Conservation (phyloP, 2,113 vertebrate genomes). For the Stictonetta naevosa region DNA sequence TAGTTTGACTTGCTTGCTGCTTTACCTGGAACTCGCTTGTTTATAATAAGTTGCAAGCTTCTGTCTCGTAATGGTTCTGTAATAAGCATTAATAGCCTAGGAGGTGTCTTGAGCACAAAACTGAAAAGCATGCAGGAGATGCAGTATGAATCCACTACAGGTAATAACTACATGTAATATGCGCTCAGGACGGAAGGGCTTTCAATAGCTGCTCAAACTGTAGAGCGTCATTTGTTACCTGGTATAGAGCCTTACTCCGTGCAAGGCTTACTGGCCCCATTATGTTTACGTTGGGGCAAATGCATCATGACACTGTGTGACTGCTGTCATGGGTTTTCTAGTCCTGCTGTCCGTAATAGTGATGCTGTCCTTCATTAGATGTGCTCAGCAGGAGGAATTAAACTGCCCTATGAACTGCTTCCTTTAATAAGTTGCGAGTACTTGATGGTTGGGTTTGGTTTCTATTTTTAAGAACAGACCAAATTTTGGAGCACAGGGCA, state of each 20-base stretch:
- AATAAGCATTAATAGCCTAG: not conserved
- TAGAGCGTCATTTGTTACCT: rapidly evolving
- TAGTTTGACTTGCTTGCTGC: not conserved
- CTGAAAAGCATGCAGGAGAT: not conserved
- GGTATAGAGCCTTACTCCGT: not conserved
- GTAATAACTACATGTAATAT: rapidly evolving
- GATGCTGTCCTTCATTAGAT: rapidly evolving
- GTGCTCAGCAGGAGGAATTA: not conserved
- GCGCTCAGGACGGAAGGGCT: not conserved
- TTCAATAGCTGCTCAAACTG: not conserved
- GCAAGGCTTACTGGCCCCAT: not conserved
- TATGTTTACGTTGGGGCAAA: rapidly evolving
- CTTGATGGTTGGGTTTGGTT: not conserved
- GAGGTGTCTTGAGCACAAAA: not conserved
- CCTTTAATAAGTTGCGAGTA: not conserved
- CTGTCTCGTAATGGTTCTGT: not conserved
- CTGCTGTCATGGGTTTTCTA: rapidly evolving
- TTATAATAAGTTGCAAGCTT: not conserved
- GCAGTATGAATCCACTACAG: rapidly evolving
- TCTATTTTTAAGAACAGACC: not conserved
- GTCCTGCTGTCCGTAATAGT: rapidly evolving
- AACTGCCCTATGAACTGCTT: not conserved
- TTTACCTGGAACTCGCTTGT: not conserved
- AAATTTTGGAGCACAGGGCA: rapidly evolving
- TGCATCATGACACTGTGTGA: rapidly evolving